phyloP scores from a whole-genome alignment of 2,113 vertebrate genomes.

The Phasianus colchicus region DNA sequence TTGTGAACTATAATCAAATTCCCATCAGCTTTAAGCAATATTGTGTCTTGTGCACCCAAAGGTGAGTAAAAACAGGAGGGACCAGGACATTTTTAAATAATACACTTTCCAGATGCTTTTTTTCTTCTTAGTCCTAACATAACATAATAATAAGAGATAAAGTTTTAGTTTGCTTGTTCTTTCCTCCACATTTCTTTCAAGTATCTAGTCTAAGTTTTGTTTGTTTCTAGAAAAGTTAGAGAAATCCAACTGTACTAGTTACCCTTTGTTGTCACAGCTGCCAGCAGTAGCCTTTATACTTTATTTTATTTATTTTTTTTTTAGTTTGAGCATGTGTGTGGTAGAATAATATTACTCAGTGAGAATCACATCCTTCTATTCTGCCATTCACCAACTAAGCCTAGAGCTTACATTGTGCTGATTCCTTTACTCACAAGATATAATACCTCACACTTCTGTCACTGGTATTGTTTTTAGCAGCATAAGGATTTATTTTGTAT shows the following conservation, averaged over 20 bases:
- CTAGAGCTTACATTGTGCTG: background rate
- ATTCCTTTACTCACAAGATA: background rate
- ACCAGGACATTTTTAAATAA: background rate
- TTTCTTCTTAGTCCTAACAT: background rate
- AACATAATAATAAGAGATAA: background rate
- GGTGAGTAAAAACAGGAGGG: background rate
- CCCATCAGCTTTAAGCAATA: background rate
- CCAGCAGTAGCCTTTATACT: background rate
- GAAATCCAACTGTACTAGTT: background rate
- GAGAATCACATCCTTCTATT: background rate
- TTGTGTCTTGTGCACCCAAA: background rate
- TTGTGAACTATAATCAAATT: slow-evolving; percentile 26
- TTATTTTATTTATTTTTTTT: background rate
- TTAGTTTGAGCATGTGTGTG: background rate
- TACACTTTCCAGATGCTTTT: background rate
- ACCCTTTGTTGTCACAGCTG: background rate
- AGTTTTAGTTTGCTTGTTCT: background rate
- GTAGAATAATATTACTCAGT: background rate
- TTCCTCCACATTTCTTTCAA: background rate
- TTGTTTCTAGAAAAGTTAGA: background rate
- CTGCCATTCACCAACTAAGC: background rate
- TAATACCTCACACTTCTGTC: background rate
- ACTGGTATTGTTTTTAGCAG: background rate
- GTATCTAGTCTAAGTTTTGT: background rate
- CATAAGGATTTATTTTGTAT: background rate